These are phyloP conservation scores for Phaethornis superciliosus DNA, from an alignment of 2,113 vertebrate species.

Conservation along the genomic window DNA sequence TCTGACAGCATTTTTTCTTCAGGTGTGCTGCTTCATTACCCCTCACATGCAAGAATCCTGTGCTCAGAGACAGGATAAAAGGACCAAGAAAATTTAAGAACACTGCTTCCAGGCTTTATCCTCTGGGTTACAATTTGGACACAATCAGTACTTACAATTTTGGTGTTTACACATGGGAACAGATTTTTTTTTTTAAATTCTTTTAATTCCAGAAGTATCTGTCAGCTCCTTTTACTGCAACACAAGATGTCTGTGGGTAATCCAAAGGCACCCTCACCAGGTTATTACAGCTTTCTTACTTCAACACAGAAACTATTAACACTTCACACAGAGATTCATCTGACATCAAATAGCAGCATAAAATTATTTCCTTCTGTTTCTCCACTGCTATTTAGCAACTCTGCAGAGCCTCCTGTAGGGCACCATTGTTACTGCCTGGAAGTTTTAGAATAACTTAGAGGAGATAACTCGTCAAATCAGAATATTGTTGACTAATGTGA, in stretches of 20 bases:
- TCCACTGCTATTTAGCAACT: not conserved
- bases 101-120: not conserved
- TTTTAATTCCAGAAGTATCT: not conserved
- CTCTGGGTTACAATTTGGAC: not conserved
- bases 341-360: not conserved
- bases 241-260: not conserved
- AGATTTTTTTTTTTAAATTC: too few relatives aligned
- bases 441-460: not conserved
- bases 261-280: not conserved
- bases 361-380: not conserved
- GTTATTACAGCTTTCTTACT: not conserved
- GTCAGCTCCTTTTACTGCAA: not conserved
- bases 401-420: not conserved
- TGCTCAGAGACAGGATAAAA: not conserved
- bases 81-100: not conserved
- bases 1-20: not conserved
- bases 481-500: not conserved
- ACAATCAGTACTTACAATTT: not conserved
- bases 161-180: not conserved
- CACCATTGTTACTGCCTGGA: not conserved
- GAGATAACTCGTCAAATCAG: not conserved
- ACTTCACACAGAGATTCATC: not conserved
- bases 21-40: not conserved
- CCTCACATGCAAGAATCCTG: not conserved
- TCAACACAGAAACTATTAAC: not conserved